A percentile compares a stretch with the other conserved stretches of the same genome.
Conservation (phyloP, 2,797 vertebrate genomes). For the Thunnus albacares region DNA sequence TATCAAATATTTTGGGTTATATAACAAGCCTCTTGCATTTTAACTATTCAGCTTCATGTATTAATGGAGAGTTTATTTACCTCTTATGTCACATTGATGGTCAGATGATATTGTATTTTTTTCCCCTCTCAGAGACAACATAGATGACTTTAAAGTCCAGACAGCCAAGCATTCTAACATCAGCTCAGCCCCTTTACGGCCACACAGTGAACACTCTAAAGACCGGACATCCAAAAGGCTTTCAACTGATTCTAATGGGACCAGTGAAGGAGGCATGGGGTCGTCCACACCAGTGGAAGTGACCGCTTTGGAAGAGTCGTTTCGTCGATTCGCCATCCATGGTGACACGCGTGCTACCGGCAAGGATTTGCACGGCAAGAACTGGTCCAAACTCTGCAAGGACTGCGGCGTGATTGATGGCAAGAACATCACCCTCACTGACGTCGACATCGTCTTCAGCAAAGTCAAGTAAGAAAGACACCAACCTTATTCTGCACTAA, state of each 20-base stretch:
- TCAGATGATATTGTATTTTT: conserved; percentile 17
- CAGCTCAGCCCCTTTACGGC: conserved; percentile 86
- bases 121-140: conserved; percentile 82
- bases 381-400: conserved; percentile 97
- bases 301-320: conserved; percentile 94
- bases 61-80: neutral
- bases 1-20: neutral
- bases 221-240: conserved; percentile 89
- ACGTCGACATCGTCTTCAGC: conserved; percentile 98
- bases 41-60: neutral
- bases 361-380: conserved; percentile 96
- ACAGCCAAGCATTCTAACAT: conserved; percentile 84
- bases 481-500: neutral
- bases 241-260: conserved; percentile 91
- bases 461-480: conserved; percentile 94
- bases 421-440: conserved; percentile 93
- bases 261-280: conserved; percentile 87
- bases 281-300: conserved; percentile 86
- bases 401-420: conserved; percentile 95
- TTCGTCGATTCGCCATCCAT: conserved; percentile 94
- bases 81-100: conserved; percentile 1
- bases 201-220: conserved; percentile 88
- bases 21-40: neutral
- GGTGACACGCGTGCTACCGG: conserved; percentile 94
- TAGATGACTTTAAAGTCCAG: conserved; percentile 92